Evolutionary conservation across 2,797 vertebrate species (phyloP), one percentile per base, ranked within the genome.

Genomic region (Echeneis naucrates): DNA sequence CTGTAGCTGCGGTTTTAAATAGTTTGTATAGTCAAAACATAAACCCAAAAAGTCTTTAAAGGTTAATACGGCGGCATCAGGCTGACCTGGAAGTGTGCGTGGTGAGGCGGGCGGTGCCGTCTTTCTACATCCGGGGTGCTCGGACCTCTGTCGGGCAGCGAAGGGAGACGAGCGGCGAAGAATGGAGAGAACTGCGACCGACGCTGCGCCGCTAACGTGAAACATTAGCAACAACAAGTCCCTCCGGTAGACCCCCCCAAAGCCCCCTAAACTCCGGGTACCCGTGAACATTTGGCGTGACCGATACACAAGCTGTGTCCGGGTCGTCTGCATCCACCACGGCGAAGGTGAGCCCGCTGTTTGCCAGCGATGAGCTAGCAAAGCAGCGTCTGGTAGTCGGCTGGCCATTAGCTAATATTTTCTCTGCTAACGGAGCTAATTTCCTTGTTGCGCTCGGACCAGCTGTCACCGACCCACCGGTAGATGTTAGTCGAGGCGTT

Each of bases 101-200:
- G 0, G 40, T 3, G 64, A 55, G 83, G 91, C 91, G 93, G 93
- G 93, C 90, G 92, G 92, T 90, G 93, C 88, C 91, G 85, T 77
- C 1, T 60, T 88, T 92, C 61, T 89, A 78, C 79, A 77, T 94
- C 93, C 92, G 91, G 90, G 85, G 80, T 63, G 58, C 30, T 75
- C 56, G 83, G 78, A 77, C 78, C 83, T 78, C 75, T 85, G 79
- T 80, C 83, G 80, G 75, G 71, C 81, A 88, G 70, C 83, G 66
- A 66, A 77, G 72, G 68, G 73, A 78, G 77, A 73, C 69, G 68
- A 82, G 52, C 78, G 68, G 67, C 68, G 83, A 86, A 90, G 88
- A 91, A 92, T 89, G 87, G 85, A 88, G 64, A 42, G 67, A 60
- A 60, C 50, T 21, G 81, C 63, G 53, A 77, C 54, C 52, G 57